These are phyloP conservation scores for Balaeniceps rex DNA, from an alignment of 2,113 vertebrate genomes.

Conservation along the genomic window DNA sequence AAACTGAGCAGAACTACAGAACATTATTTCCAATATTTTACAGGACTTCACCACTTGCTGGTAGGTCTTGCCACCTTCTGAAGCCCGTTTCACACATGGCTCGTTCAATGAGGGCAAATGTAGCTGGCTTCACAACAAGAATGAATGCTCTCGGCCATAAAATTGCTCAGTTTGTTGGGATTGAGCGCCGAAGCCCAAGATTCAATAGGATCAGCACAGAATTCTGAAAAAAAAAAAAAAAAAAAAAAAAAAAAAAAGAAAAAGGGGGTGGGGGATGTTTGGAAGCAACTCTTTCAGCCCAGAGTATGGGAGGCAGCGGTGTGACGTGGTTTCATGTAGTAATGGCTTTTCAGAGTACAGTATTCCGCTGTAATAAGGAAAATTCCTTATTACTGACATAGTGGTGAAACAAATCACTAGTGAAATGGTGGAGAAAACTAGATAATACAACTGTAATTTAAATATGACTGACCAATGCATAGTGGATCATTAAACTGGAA, in stretches of 20 bases:
- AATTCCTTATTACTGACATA: conserved; percentile 5
- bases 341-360: background rate
- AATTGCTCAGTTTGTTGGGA: background rate
- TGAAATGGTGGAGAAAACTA: background rate
- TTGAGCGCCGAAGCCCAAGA: background rate
- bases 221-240: background rate
- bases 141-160: background rate
- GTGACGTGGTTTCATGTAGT: background rate
- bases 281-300: background rate
- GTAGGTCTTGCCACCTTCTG: background rate
- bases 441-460: background rate
- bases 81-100: background rate
- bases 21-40: background rate
- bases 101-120: background rate
- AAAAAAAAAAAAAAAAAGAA: background rate
- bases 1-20: background rate
- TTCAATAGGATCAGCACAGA: background rate
- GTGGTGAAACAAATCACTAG: background rate
- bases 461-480: background rate
- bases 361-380: background rate
- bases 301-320: background rate
- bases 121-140: background rate
- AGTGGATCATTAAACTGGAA: background rate
- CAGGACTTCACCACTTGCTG: background rate
- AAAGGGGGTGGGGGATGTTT: background rate